Base-by-base conservation (phyloP, 2,113 vertebrate genomes). In the Eretmochelys imbricata region DNA sequence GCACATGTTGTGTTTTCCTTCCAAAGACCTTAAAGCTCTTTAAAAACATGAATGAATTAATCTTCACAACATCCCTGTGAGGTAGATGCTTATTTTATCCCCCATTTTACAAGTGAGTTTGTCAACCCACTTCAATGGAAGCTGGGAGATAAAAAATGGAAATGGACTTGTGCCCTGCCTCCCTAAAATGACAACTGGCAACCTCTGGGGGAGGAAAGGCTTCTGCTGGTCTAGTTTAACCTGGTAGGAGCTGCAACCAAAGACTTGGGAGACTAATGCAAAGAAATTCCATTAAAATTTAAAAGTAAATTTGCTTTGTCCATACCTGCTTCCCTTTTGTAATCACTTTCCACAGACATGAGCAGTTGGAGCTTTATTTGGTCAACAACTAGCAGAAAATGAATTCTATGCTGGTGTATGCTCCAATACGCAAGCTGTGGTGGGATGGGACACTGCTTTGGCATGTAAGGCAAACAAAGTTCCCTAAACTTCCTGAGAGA, bases 301-400 rank as follows among this genome's bases (percentile, higher is more conserved):
- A 25, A 82, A 78, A n/a, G 0, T 8, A 31, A 81, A 31, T 10
- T 31, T 19, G 0, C 0, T 6, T 79, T 88, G 38, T 19, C 80
- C 5, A 11, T 76, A 22, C 20, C 19, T 75, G 22, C 22, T 24
- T 92, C 19, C 82, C 7, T 84, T 31, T 80, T 91, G 10, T 90
- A 90, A 87, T 87, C 35, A 46, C 19, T 80, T 72, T 11, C n/a
- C 86, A 6, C 76, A 87, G 87, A 54, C 0, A 1, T 54, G 59
- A 82, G 22, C 38, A 42, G 16, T n/a, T 84, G 80, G 69, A 84
- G 14, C 91, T 90, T 53, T 92, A 48, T 55, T 80, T 88, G 10
- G 8, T 78, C 31, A 51, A 19, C 12, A 29, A 38, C 35, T 55
- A 46, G 31, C 80, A 75, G 59, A 6, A 8, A 25, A 48, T 59